These are phyloP conservation scores for Beroe ovata DNA, from an alignment of 37 sponge, comb jelly and placozoan genomes.

Conservation along the genomic window DNA sequence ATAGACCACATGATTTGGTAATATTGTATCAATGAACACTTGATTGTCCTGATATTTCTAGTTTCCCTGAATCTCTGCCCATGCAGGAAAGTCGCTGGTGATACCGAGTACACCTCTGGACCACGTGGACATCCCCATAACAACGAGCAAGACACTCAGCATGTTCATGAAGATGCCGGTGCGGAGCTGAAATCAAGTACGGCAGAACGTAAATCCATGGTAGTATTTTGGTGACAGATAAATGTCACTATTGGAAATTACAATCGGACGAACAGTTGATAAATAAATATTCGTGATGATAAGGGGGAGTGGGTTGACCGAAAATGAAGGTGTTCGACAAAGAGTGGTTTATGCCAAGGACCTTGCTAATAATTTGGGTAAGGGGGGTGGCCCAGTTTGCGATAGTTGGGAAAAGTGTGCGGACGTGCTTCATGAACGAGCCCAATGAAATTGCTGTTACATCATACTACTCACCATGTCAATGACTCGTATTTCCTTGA, in stretches of 20 bases:
- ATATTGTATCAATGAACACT: background rate
- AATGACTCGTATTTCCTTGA: constrained; percentile 77
- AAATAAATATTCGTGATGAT: too few species aligned
- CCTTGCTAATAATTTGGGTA: background rate
- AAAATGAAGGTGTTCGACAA: too few species aligned
- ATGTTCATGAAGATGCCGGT: constrained; percentile 34
- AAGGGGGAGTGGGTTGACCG: too few species aligned
- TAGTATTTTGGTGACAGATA: too few species aligned
- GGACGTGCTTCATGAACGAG: background rate
- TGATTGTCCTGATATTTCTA: too few species aligned
- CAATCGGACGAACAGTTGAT: too few species aligned
- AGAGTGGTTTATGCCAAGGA: too few species aligned
- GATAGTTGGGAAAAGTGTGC: background rate
- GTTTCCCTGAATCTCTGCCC: too few species aligned
- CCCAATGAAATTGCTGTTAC: too few species aligned
- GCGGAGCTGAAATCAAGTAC: background rate
- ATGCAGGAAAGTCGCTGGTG: background rate
- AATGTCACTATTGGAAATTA: too few species aligned
- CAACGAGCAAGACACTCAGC: constrained; percentile 48
- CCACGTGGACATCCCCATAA: constrained; percentile 61
- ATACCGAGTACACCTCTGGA: background rate
- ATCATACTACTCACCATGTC: constrained; percentile 94
- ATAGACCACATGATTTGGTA: too few species aligned
- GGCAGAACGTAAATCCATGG: too few species aligned
- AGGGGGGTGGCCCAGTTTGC: background rate